Conservation (phyloP, 1,140 invertebrate species). For the Heliconius himera region DNA sequence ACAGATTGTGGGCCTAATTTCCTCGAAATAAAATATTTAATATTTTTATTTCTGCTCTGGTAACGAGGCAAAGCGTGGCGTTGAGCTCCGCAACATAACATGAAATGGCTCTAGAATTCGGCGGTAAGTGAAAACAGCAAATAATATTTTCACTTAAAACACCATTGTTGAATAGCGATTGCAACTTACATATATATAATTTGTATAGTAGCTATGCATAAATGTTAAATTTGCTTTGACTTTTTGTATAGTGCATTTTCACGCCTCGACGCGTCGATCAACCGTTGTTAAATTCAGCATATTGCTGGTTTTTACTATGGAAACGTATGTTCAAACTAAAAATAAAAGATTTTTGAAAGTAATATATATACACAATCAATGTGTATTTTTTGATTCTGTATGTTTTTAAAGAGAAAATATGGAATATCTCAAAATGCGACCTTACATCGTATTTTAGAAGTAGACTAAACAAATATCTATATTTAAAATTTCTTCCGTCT, state of each 20-base stretch:
- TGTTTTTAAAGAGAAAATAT: not conserved
- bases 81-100: too few species aligned
- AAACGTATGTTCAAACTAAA: not conserved
- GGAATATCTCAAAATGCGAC: not conserved
- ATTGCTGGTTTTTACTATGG: not conserved
- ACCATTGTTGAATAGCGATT: too few species aligned
- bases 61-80: too few species aligned
- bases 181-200: too few species aligned
- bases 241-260: not conserved
- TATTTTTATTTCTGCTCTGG: too few species aligned
- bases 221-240: not conserved
- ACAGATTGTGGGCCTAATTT: too few species aligned
- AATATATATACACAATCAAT: not conserved
- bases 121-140: too few species aligned
- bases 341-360: not conserved
- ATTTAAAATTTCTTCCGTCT: not conserved
- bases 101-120: too few species aligned
- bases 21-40: too few species aligned
- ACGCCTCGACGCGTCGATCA: not conserved
- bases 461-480: too few species aligned
- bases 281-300: conserved; percentile 1
- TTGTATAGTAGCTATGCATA: not conserved
- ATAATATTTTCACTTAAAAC: too few species aligned
- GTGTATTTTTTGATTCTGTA: not conserved
- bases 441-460: not conserved